Evolutionary conservation across 2,888 invertebrate genomes (phyloP).

Genomic region (Pachycephus smyrnensis): DNA sequence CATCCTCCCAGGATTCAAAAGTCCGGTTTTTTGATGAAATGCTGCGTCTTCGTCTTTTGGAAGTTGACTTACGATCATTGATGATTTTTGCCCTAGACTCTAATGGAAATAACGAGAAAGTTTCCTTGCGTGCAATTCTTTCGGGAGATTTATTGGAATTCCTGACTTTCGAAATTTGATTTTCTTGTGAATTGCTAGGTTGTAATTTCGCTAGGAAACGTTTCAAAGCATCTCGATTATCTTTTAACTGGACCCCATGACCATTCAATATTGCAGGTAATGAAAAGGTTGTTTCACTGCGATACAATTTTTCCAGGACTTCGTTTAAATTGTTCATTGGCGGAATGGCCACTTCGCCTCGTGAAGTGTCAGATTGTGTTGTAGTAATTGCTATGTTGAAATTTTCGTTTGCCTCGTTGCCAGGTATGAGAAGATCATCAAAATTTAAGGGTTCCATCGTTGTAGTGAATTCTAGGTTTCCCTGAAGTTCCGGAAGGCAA

Average conservation of each 20-base stretch:
- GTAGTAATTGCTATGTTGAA: not conserved
- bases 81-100: constrained; percentile 10
- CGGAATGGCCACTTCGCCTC: not conserved
- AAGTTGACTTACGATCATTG: constrained; percentile 22
- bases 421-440: not conserved
- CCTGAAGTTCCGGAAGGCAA: not conserved
- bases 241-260: not conserved
- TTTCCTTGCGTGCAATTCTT: not conserved
- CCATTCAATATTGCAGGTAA: not conserved
- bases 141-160: not conserved
- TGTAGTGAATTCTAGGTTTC: not conserved
- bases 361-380: not conserved
- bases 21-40: not conserved
- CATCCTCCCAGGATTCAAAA: constrained; percentile 23
- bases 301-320: not conserved
- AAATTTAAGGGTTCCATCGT: not conserved
- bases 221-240: not conserved
- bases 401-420: not conserved
- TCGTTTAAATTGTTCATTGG: not conserved
- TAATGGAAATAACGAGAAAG: not conserved
- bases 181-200: not conserved
- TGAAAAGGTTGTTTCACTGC: not conserved
- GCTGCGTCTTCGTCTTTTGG: not conserved
- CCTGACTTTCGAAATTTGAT: not conserved
- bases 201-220: not conserved